Conservation (phyloP, 2,113 vertebrate genomes). For the Centrocercus urophasianus region DNA sequence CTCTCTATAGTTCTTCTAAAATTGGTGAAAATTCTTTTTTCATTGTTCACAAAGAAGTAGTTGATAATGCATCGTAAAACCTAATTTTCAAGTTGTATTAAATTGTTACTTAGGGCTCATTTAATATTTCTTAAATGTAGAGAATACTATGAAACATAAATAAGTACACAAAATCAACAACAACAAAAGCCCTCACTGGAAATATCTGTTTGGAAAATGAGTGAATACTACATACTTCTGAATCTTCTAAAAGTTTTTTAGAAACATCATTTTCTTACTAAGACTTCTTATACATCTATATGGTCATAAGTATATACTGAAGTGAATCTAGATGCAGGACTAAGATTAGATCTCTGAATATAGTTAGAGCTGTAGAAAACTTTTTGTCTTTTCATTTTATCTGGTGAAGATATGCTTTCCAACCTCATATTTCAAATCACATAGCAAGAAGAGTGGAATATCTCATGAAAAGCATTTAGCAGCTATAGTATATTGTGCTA, state of each 20-base stretch:
- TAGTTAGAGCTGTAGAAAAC: neutral
- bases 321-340: neutral
- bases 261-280: neutral
- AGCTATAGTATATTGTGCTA: neutral
- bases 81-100: slow-evolving; percentile 14
- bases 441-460: neutral
- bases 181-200: neutral
- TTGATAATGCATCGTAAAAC: neutral
- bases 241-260: neutral
- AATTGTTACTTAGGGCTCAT: slow-evolving; percentile 6
- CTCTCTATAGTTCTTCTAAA: slow-evolving; percentile 26
- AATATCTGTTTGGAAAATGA: neutral
- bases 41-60: neutral
- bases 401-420: neutral
- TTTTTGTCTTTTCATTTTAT: neutral
- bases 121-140: neutral
- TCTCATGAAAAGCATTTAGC: neutral
- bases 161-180: neutral
- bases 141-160: neutral
- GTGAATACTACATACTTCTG: neutral
- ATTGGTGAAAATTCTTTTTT: slow-evolving; percentile 33
- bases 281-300: neutral
- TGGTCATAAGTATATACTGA: neutral
- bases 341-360: neutral
- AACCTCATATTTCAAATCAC: neutral